Percentiles rank a stretch among this genome's conserved stretches.
Evolutionary conservation across 1,140 invertebrate species (phyloP).

Genomic region (Lethocerus indicus): DNA sequence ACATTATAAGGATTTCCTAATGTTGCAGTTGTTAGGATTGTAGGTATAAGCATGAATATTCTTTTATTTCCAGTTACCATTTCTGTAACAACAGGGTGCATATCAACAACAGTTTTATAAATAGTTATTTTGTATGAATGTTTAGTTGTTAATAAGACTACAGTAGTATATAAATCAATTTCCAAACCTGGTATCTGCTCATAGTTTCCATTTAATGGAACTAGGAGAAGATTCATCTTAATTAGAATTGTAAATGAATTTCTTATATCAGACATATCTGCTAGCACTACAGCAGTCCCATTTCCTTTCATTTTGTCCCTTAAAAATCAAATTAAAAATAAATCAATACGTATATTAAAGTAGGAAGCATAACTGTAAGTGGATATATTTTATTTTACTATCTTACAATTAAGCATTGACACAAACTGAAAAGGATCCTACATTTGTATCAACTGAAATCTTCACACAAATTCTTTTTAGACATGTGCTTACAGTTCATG

Average conservation of each 20-base stretch:
- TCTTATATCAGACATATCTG: no score
- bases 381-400: background rate
- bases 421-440: background rate
- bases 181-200: no score
- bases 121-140: no score
- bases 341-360: background rate
- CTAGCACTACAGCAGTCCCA: no score
- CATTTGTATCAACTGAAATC: background rate
- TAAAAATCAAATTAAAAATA: background rate
- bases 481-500: background rate
- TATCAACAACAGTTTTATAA: no score
- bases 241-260: no score
- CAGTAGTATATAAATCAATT: no score
- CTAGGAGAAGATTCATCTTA: no score
- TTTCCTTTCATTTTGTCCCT: no score
- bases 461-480: background rate
- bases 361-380: background rate
- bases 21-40: background rate
- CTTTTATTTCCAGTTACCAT: background rate
- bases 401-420: no score
- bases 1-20: conserved; percentile 9
- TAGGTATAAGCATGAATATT: conserved; percentile 3
- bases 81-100: background rate
- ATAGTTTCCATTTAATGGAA: no score
- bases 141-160: no score